Conservation (phyloP, 2,888 invertebrate genomes). For the Timema podura region DNA sequence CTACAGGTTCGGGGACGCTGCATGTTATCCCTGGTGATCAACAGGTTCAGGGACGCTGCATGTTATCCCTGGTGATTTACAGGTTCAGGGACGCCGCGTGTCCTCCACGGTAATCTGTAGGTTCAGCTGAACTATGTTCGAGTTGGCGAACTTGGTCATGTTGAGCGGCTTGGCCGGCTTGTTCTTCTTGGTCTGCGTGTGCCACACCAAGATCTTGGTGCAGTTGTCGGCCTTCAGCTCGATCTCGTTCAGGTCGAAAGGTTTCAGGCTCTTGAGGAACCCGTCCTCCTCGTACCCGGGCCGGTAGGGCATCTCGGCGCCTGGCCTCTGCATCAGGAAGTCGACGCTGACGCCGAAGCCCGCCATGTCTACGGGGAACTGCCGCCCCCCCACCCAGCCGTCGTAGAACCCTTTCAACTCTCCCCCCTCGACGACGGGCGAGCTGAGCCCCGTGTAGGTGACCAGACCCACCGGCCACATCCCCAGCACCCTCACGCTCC, state of each 20-base stretch:
- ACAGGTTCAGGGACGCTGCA: too few species aligned
- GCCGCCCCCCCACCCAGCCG: slow-evolving; percentile 65
- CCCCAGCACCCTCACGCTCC: slow-evolving; percentile 57
- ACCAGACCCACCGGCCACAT: slow-evolving; percentile 83
- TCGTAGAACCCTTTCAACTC: slow-evolving; percentile 65
- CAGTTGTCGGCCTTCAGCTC: slow-evolving; percentile 76
- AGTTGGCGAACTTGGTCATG: too few species aligned
- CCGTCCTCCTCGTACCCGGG: slow-evolving; percentile 76
- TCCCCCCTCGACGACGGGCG: slow-evolving; percentile 60
- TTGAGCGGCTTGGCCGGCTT: too few species aligned
- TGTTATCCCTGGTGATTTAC: too few species aligned
- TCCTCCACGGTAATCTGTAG: too few species aligned
- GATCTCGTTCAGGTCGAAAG: slow-evolving; percentile 60
- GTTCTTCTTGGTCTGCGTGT: too few species aligned
- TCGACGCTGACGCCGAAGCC: slow-evolving; percentile 70
- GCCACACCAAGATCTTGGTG: too few species aligned
- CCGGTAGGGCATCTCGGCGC: slow-evolving; percentile 64
- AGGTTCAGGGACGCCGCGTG: too few species aligned
- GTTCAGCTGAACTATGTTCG: too few species aligned
- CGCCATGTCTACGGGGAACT: slow-evolving; percentile 77
- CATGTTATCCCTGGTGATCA: too few species aligned
- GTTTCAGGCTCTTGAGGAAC: slow-evolving; percentile 62
- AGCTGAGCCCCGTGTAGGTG: slow-evolving; percentile 62
- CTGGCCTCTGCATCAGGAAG: slow-evolving; percentile 50
- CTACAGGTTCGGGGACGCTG: too few species aligned